These are phyloP conservation scores for Hephaestus fuliginosus DNA, from an alignment of 2,797 vertebrate species.

Conservation along the genomic window DNA sequence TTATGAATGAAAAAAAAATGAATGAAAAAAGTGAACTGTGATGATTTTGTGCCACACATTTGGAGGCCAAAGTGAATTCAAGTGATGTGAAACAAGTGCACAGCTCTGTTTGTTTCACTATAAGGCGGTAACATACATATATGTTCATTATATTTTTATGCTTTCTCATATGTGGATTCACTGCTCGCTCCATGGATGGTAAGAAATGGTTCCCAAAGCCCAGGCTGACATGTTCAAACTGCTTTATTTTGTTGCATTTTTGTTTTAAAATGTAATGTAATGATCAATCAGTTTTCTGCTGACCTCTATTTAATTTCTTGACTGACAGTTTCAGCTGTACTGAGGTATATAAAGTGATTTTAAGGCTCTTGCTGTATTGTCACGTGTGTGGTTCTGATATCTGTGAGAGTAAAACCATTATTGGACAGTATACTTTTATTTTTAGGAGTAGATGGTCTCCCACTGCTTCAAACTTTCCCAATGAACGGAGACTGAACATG, in stretches of 20 bases:
- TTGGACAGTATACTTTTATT: not conserved
- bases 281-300: accelerated
- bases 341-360: not conserved
- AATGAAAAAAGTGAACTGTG: not conserved
- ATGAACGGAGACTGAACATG: not conserved
- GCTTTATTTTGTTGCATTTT: not conserved
- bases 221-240: not conserved
- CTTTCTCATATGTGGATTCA: not conserved
- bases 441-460: not conserved
- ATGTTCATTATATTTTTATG: not conserved
- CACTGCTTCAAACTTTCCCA: not conserved
- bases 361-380: not conserved
- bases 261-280: not conserved
- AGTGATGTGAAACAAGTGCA: slow-evolving; percentile 20
- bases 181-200: not conserved
- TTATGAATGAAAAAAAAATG: not conserved
- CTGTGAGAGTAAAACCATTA: not conserved
- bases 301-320: accelerated
- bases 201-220: not conserved
- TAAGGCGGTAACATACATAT: not conserved
- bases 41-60: not conserved
- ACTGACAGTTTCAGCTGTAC: not conserved
- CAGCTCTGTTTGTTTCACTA: not conserved
- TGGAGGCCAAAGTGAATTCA: not conserved
- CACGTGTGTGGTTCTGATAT: not conserved